Evolutionary conservation across 2,888 invertebrate species (phyloP).

Genomic region (Biston betularia): DNA sequence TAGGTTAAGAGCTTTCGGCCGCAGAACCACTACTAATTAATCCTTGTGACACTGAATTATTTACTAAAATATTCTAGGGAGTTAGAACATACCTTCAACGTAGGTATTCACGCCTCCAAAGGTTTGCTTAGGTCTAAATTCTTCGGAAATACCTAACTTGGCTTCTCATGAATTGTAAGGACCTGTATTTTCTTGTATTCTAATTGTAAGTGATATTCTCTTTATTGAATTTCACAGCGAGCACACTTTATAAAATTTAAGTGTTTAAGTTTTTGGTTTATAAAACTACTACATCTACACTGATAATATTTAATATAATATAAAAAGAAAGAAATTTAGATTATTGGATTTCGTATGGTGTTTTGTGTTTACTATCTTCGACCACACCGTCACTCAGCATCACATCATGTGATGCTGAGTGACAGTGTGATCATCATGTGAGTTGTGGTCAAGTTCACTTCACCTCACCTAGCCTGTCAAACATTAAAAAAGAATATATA

Average conservation of each 20-base stretch:
- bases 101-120: slow-evolving; percentile 8
- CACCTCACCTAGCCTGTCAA: too few relatives aligned
- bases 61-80: slow-evolving; percentile 32
- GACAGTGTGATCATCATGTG: too few relatives aligned
- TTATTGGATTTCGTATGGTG: too few relatives aligned
- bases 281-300: neutral
- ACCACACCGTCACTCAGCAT: too few relatives aligned
- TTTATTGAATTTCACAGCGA: slow-evolving; percentile 2
- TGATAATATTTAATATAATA: too few relatives aligned
- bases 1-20: slow-evolving; percentile 36
- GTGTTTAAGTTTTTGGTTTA: neutral
- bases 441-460: too few relatives aligned
- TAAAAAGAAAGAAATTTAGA: too few relatives aligned
- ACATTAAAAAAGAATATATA: too few relatives aligned
- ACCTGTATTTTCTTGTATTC: slow-evolving; percentile 1
- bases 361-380: too few relatives aligned
- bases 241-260: neutral
- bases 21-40: slow-evolving; percentile 38
- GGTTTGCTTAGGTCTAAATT: slow-evolving; percentile 14
- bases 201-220: neutral
- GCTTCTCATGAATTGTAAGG: neutral
- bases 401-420: too few relatives aligned
- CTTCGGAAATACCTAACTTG: slow-evolving; percentile 13
- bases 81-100: slow-evolving; percentile 16
- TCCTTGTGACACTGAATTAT: slow-evolving; percentile 40